Evolutionary conservation across 1,140 invertebrate species (phyloP).

Genomic region (Megalonaias nervosa): DNA sequence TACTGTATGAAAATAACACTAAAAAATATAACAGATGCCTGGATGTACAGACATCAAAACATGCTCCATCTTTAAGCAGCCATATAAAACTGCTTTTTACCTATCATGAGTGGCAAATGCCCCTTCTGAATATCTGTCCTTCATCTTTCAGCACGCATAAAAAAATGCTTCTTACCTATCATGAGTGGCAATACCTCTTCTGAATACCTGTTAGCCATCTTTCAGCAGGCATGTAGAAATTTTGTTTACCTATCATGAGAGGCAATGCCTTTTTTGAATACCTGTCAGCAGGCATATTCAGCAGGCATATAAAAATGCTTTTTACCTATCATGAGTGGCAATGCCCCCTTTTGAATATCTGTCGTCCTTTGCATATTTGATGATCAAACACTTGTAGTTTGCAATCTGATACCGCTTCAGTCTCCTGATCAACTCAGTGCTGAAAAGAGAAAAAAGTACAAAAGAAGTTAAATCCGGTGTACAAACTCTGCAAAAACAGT

Average conservation of each 20-base stretch:
- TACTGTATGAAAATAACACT: no score
- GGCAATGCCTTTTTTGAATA: no score
- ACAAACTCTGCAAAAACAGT: no score
- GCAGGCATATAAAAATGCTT: no score
- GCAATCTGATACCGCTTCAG: conserved; percentile 77
- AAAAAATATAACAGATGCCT: no score
- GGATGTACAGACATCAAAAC: no score
- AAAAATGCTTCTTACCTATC: conserved; percentile 69
- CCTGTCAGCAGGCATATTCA: no score
- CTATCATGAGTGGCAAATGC: conserved; percentile 77
- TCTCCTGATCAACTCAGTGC: conserved; percentile 78
- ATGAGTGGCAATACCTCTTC: conserved; percentile 76
- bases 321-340: conserved; percentile 76
- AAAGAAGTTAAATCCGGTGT: no score
- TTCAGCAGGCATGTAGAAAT: conserved; percentile 71
- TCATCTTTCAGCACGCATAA: conserved; percentile 40
- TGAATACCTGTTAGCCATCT: conserved; percentile 75
- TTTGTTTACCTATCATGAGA: conserved; percentile 75
- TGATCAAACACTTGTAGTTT: conserved; percentile 75
- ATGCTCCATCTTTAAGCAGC: conserved; percentile 38
- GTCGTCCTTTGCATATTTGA: conserved; percentile 78
- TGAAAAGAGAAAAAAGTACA: conserved; percentile 50
- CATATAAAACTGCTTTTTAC: conserved; percentile 64
- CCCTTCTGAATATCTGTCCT: conserved; percentile 74
- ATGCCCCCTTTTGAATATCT: conserved; percentile 75